Base-by-base conservation (phyloP, 2,113 vertebrate species). In the Daboia siamensis region DNA sequence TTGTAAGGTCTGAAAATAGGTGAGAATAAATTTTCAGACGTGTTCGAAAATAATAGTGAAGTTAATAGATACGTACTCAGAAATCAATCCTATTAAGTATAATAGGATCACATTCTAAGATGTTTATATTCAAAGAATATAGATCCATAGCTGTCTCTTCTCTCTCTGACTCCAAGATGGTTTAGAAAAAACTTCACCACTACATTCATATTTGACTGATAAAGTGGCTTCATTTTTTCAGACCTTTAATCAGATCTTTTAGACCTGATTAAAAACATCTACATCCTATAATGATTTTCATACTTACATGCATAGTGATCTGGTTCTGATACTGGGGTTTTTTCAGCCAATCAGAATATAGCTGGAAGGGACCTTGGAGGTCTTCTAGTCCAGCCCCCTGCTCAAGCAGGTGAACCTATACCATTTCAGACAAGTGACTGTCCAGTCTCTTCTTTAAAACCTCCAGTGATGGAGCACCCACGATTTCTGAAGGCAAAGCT, bases 281-380 rank as follows among this genome's bases (percentile, higher is more conserved):
- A 92, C 94, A 94, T 96, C 95, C 94, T 3, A 39, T 1, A 87
- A 56, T 85, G 1, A 93, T 96, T 94, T 95, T 57, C 93, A 91
- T 87, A 89, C 94, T 95, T 95, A 90, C 93, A 96, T 91, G 95
- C 96, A 21, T 94, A 94, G 29, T 91, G 93, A 46, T 59, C 92
- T 88, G 54, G 92, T 93, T 96, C 95, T 59, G 96, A 96, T 96
- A 92, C 29, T 69, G 29, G 15, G 26, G n/a, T 23, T 69, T 69
- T 15, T 54, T 54, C n/a, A 15, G 4, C 33, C 12, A 15, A 69
- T 69, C 4, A 69, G 5, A 69, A 69, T 69, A 69, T 29, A 69
- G 5, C 64, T 5, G 2, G 29, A 17, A 69, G 64, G 61, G 12
- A n/a, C 1, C 11, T n/a, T 69, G 61, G 61, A n/a, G 11, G 29